These are phyloP conservation scores for Cochlearius cochlearius DNA, from an alignment of 2,113 vertebrate species.

Conservation along the genomic window DNA sequence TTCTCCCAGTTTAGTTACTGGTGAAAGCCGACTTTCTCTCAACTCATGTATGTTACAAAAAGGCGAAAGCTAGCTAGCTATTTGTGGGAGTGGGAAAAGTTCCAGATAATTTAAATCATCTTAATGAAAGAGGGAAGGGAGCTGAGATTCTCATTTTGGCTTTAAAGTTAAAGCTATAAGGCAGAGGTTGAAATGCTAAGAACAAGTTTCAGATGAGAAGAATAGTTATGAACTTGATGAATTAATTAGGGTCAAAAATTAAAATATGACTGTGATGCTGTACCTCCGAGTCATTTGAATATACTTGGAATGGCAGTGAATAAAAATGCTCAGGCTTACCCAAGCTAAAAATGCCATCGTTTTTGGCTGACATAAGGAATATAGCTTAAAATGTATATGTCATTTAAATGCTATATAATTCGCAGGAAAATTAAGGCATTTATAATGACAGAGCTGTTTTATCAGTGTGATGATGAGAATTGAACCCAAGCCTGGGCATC, in stretches of 20 bases:
- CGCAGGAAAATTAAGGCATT: slow-evolving; percentile 27
- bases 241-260: slow-evolving; percentile 56
- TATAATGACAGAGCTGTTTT: slow-evolving; percentile 4
- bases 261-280: neutral
- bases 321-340: slow-evolving; percentile 9
- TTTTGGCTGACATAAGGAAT: slow-evolving; percentile 11
- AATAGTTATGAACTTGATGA: slow-evolving; percentile 32
- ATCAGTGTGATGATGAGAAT: neutral
- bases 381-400: neutral
- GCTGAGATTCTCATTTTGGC: neutral
- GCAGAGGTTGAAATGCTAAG: slow-evolving; percentile 18
- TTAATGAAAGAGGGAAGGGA: neutral
- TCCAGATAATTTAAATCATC: neutral
- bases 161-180: neutral
- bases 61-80: neutral
- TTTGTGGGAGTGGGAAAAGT: neutral
- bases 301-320: neutral
- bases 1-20: neutral
- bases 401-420: slow-evolving; percentile 29
- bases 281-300: neutral
- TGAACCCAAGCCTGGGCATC: neutral
- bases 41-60: neutral
- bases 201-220: slow-evolving; percentile 16
- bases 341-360: neutral
- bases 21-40: neutral